Base-by-base conservation (phyloP, 2,888 invertebrate species). In the Dicyrtomina minuta region DNA sequence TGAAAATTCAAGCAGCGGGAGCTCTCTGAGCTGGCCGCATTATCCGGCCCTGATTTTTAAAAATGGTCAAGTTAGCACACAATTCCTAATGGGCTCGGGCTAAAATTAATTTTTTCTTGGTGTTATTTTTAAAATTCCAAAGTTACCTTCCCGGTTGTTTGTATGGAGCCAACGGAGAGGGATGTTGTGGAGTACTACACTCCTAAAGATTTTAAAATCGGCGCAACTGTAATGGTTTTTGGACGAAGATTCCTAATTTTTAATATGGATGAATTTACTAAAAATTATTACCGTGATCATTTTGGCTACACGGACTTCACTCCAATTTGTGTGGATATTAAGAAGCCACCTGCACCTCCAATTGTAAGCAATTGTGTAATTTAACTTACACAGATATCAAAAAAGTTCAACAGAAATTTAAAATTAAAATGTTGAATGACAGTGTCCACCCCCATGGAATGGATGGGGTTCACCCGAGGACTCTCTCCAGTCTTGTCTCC, bases 231-330 rank as follows among this genome's bases (percentile, higher is more conserved):
- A 8, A 77, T 79, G 17, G 79, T 84, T 10, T 82, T 82, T 72
- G 82, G 82, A 24, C 79, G 82, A 58, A 79, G 82, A 39, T 90
- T 93, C 82, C 83, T 92, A 10, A 82, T 94, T 4, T 88, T 87
- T 76, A 90, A 93, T 81, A 91, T 91, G 80, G 93, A 93, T 80
- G 81, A 84, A 20, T 92, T 91, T 82, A 93, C 93, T 0, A 86
- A 91, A 76, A 87, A 86, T 74, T 93, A 90, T 82, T 93, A 87
- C 81, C 85, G 86, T 64, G 79, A 83, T 43, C 84, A 86, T 71
- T 83, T 82, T 70, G 81, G 82, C 43, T 75, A 82, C 58, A 81
- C 81, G 15, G 82, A 83, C 24, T 76, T 78, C 41, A 76, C 76
- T 33, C 80, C 82, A 0, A 79, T 83, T 17, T 81, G 82, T 66